Percentiles rank a stretch among this genome's conserved stretches.
Evolutionary conservation across 1,140 invertebrate genomes (phyloP).

Genomic region (Cotesia vestalis): DNA sequence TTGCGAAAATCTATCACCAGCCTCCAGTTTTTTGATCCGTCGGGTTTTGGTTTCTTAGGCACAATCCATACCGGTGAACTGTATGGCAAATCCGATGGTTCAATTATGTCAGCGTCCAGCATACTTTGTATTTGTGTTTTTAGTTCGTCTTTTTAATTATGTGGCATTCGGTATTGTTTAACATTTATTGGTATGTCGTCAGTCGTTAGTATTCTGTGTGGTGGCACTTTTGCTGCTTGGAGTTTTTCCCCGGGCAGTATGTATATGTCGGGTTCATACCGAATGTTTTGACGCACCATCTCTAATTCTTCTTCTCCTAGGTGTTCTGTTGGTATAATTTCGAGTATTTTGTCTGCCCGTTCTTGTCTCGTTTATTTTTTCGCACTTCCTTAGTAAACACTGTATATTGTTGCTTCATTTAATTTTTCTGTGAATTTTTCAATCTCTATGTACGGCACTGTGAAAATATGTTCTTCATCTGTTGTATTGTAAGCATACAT

Average conservation of each 20-base stretch:
- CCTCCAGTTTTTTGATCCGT: not conserved
- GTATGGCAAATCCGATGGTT: not conserved
- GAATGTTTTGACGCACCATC: no score
- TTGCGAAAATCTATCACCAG: not conserved
- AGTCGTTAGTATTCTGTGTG: conserved; percentile 22
- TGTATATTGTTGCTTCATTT: no score
- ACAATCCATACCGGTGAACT: not conserved
- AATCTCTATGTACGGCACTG: no score
- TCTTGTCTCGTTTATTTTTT: not conserved
- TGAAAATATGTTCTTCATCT: no score
- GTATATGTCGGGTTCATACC: no score
- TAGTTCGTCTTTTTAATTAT: not conserved
- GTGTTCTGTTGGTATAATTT: no score
- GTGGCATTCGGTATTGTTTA: not conserved
- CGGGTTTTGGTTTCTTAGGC: not conserved
- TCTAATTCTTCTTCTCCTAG: no score
- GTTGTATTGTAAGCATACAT: no score
- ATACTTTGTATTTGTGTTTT: not conserved
- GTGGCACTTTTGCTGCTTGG: not conserved
- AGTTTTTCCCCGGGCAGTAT: not conserved
- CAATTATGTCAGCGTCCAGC: not conserved
- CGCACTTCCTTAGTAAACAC: no score
- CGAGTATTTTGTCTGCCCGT: no score
- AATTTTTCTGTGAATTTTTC: not conserved
- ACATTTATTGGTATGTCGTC: not conserved